Base-by-base conservation (phyloP, 2,888 invertebrate genomes). In the Melinaea menophilus region DNA sequence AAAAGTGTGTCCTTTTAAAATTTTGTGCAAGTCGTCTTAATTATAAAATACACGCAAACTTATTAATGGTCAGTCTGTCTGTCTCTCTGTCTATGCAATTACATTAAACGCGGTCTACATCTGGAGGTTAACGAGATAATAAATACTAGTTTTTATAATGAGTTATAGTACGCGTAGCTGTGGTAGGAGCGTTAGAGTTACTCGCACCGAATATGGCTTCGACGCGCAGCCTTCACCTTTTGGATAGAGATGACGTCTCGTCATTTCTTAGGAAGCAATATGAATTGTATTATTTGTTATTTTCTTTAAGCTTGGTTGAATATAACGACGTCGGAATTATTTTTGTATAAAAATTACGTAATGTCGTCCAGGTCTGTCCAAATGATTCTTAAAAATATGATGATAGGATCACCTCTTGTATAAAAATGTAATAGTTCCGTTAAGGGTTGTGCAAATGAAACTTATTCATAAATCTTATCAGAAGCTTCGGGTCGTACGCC, bases 401-500 rank as follows among this genome's bases (percentile, higher is more conserved):
- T 22, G 22, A 22, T 22, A 22, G 22, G 22, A 22, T 22, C 22
- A 22, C 22, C 1, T 22, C 22, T 51, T 51, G 4, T 22, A 31
- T 31, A 31, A 11, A 51, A 31, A 51, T 51, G 7, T 35, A 48
- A 12, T 54, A 35, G 54, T 51, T 56, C 37, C 31, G 41, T 46
- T 41, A 47, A 58, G 58, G 61, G 33, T 58, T 48, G 33, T 22
- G 12, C 58, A 55, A 45, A 59, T 62, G 55, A 51, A 59, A 55
- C 48, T 48, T 55, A 58, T 54, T 58, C 35, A 58, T 58, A 57
- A 46, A 64, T 57, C 62, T 59, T 63, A 62, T 61, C 35, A 51
- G 54, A 76, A 73, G 79, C 73, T 84, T 79, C 72, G 69, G 85
- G 86, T 84, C 85, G 82, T 81, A 79, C 77, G 66, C 72, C 72